These are phyloP conservation scores for Catharus ustulatus DNA, from an alignment of 2,797 vertebrate genomes.

Conservation along the genomic window DNA sequence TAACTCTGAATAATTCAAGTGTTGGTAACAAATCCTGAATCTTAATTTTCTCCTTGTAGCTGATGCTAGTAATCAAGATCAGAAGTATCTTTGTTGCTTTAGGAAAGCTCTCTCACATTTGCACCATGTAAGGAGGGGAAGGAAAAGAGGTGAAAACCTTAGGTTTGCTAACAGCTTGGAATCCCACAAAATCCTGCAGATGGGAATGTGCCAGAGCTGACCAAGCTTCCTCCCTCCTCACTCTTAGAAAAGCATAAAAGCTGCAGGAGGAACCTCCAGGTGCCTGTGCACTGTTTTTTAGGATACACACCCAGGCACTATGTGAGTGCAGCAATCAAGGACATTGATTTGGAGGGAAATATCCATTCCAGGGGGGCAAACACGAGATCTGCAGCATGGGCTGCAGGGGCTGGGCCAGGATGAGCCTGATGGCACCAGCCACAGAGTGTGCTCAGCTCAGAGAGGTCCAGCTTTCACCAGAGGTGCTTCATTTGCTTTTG, in stretches of 20 bases:
- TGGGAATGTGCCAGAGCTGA: background rate
- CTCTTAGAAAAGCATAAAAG: background rate
- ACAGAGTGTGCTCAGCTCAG: fast-evolving
- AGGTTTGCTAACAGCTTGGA: background rate
- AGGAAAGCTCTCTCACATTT: background rate
- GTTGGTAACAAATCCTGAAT: conserved; percentile 33
- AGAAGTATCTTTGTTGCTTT: background rate
- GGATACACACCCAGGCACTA: background rate
- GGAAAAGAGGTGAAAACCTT: background rate
- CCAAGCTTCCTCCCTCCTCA: fast-evolving
- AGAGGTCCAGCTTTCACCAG: background rate
- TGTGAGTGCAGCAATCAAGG: fast-evolving
- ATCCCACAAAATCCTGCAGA: background rate
- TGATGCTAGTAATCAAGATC: conserved; percentile 21
- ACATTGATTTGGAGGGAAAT: background rate
- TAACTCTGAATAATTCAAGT: conserved; percentile 35
- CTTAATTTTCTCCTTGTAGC: background rate
- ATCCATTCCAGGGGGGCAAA: fast-evolving
- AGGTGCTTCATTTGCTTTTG: background rate
- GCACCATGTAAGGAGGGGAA: background rate
- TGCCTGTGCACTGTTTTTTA: background rate
- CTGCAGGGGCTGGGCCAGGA: background rate
- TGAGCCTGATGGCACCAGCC: fast-evolving
- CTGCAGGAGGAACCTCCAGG: background rate
- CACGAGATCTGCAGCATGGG: fast-evolving